These are phyloP conservation scores for Hybos culiciformis DNA, from an alignment of 2,888 invertebrate genomes.

Conservation along the genomic window DNA sequence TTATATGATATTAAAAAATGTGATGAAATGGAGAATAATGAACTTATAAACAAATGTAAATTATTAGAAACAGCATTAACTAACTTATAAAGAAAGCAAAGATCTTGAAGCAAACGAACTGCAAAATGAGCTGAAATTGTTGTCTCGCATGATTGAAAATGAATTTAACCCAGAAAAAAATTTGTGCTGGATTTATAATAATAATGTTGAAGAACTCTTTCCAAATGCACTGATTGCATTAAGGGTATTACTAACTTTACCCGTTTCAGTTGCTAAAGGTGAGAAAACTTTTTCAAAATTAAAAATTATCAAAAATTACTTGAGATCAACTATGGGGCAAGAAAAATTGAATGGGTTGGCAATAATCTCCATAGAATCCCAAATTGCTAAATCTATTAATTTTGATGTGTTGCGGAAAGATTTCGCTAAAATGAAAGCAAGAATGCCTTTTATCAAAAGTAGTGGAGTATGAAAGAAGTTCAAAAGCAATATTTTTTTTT, in stretches of 20 bases:
- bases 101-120: constrained; percentile 4
- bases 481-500: no score
- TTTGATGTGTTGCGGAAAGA: not conserved
- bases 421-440: constrained; percentile 5
- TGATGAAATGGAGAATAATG: constrained; percentile 4
- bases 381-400: not conserved
- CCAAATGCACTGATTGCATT: constrained; percentile 1
- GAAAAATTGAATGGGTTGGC: constrained; percentile 5
- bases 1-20: constrained; percentile 1
- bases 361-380: constrained; percentile 1
- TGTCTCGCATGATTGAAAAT: constrained; percentile 1
- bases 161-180: not conserved
- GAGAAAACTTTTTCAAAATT: not conserved
- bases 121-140: constrained; percentile 3
- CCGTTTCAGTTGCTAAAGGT: constrained; percentile 1
- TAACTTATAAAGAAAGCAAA: constrained; percentile 4
- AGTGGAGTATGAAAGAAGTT: no score
- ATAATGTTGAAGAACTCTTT: constrained; percentile 1
- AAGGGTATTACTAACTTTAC: not conserved
- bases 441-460: no score
- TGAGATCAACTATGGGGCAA: constrained; percentile 5
- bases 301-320: constrained; percentile 4
- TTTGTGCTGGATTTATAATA: constrained; percentile 1
- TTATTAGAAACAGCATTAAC: constrained; percentile 1
- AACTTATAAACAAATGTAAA: not conserved